These are phyloP conservation scores for Ecliptopera silaceata DNA, from an alignment of 2,888 invertebrate genomes.

Conservation along the genomic window DNA sequence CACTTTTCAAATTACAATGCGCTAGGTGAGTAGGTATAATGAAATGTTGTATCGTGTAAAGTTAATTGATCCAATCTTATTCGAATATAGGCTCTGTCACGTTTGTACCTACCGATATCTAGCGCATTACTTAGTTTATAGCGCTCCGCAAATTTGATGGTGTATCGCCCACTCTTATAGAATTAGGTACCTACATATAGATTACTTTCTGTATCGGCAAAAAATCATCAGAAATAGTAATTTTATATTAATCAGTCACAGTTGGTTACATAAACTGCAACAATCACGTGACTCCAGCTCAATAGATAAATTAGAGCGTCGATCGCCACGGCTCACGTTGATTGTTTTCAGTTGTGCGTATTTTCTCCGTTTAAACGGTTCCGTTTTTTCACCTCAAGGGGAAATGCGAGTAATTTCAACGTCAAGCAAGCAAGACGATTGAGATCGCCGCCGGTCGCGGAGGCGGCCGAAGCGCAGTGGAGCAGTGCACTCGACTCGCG, in stretches of 20 bases:
- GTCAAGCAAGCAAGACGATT: constrained; percentile 54
- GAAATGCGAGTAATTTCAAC: constrained; percentile 74
- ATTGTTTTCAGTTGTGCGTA: constrained; percentile 68
- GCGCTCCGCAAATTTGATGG: too few species aligned
- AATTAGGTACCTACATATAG: too few species aligned
- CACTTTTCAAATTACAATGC: too few species aligned
- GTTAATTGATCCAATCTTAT: too few species aligned
- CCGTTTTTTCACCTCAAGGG: constrained; percentile 73
- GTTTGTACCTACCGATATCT: too few species aligned
- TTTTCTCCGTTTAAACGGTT: constrained; percentile 69
- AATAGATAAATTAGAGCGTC: constrained; percentile 38
- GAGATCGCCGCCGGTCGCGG: constrained; percentile 55
- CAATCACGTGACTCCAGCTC: constrained; percentile 13
- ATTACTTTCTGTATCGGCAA: not conserved
- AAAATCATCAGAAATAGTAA: not conserved
- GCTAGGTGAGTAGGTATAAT: too few species aligned
- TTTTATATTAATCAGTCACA: not conserved
- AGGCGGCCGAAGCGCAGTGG: constrained; percentile 67
- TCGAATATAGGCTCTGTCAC: too few species aligned
- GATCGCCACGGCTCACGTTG: constrained; percentile 56
- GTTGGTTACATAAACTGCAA: constrained; percentile 1
- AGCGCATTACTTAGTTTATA: too few species aligned
- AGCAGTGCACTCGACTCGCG: constrained; percentile 56
- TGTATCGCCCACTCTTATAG: too few species aligned
- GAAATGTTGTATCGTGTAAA: too few species aligned